These are phyloP conservation scores for Petromus typicus DNA, from an alignment of 2,113 vertebrate genomes.

Conservation along the genomic window DNA sequence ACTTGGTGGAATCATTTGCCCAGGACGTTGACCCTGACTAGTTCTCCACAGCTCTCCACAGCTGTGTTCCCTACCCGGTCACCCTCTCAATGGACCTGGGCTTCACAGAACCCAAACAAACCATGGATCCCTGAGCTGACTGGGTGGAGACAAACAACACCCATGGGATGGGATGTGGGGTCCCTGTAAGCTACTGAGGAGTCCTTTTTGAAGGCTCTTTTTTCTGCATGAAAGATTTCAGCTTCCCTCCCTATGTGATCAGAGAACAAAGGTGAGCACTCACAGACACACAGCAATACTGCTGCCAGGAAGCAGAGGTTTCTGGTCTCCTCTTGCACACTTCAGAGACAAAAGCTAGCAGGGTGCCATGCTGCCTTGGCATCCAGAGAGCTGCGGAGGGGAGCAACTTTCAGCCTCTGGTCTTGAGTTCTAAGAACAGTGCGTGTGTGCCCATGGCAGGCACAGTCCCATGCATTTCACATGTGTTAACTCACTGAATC, in stretches of 20 bases:
- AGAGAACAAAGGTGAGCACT: neutral
- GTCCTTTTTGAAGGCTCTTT: neutral
- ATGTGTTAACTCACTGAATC: neutral
- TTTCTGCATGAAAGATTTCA: neutral
- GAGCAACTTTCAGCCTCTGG: neutral
- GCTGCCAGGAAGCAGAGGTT: neutral
- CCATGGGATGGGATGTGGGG: rapidly evolving
- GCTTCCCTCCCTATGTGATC: neutral
- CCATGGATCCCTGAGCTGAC: neutral
- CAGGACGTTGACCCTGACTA: neutral
- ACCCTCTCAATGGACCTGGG: neutral
- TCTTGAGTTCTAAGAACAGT: neutral
- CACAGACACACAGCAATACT: neutral
- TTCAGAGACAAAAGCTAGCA: neutral
- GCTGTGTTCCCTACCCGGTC: neutral
- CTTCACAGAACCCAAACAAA: neutral
- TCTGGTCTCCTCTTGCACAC: neutral
- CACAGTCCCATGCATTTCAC: neutral
- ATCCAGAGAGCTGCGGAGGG: neutral
- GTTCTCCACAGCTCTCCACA: neutral
- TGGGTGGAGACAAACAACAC: neutral
- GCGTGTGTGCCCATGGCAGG: neutral
- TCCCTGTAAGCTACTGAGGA: neutral
- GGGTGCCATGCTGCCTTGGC: neutral
- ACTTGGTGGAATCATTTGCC: neutral